Evolutionary conservation across 30 jellyfish, hydroid and myxozoan species (phyloP), one percentile per base, ranked within the genome.

Genomic region (Aurelia aurita): DNA sequence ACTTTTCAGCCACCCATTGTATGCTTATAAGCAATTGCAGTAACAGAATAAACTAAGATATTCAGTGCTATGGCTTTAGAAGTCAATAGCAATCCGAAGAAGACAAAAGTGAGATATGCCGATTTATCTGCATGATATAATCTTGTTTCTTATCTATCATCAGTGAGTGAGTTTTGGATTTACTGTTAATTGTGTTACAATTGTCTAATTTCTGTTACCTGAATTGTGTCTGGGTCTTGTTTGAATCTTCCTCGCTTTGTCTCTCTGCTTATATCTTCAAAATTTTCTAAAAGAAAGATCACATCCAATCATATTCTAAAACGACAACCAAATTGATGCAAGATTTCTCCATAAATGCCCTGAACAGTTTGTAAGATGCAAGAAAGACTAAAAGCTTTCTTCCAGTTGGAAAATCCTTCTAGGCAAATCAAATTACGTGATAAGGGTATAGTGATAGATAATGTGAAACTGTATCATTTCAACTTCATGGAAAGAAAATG

Each of bases 171-270:
- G 10, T 34, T 1, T 2, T 34, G 6, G 6, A 34, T 34, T 34
- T 34, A 34, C 6, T 34, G 46, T 34, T n/a, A n/a, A n/a, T 34
- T 34, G 46, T 34, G 7, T 34, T 0, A 3, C 46, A 34, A 3
- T 34, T 34, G 46, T 34, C 5, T 9, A 39, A 39, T 39, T 39
- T 39, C 2, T 39, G 32, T 51, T 28, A 85, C 95, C 89, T 85
- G 88, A 32, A 85, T 85, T 12, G 95, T 73, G 57, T 85, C 95
- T 45, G 69, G 59, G 14, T 72, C 77, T 39, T 47, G 34, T 26
- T 44, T 60, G 57, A 85, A 74, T 20, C 65, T 72, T 10, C 84
- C 81, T 46, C 89, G 43, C 57, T 85, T 72, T 47, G 62, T 74
- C 34, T 85, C 95, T 45, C 75, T 55, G 83, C 85, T 55, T 2